Evolutionary conservation across 2,113 vertebrate genomes (phyloP), one percentile per base, ranked within the genome.

Genomic region (Semicossyphus pulcher): DNA sequence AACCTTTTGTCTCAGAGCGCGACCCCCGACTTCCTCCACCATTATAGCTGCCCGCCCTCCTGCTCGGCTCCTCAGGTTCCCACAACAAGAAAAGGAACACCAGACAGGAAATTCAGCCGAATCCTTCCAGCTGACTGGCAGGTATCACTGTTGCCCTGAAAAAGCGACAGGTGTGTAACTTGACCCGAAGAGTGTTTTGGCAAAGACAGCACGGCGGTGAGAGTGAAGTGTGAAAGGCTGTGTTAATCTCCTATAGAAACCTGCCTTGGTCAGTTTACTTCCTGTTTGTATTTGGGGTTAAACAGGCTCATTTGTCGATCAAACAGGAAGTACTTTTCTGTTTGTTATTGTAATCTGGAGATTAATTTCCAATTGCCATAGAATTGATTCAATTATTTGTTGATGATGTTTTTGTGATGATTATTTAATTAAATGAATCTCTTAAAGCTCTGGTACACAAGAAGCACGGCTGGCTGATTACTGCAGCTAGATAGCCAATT

Each of bases 11-110:
- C 67, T 76, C 62, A 15, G 15, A 61, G 47, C 26, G 26, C 51
- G 78, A 63, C 71, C 78, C 58, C 59, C 37, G 34, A 54, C 83
- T 69, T 83, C 81, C 65, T 81, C 54, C 15, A 0, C 62, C 41
- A 5, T 78, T 69, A 83, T 45, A 12, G 18, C 29, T 16, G 21
- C 3, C 12, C 56, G 64, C 73, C 12, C 78, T n/a, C 12, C 78
- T n/a, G 21, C 61, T 75, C 60, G 39, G 69, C 71, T 83, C 66
- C 87, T 86, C 86, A 54, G 68, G 80, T 85, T 88, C 60, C 78
- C 72, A 58, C 57, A 71, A 86, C 75, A 87, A 84, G 76, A 85
- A 85, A 85, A 91, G 84, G 41, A 85, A 81, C 68, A 76, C 78
- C 67, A 65, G 63, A 62, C 71, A 85, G 89, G 83, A 90, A 75